phyloP scores from a whole-genome alignment of 1,140 invertebrate genomes.

The Zophobas morio region DNA sequence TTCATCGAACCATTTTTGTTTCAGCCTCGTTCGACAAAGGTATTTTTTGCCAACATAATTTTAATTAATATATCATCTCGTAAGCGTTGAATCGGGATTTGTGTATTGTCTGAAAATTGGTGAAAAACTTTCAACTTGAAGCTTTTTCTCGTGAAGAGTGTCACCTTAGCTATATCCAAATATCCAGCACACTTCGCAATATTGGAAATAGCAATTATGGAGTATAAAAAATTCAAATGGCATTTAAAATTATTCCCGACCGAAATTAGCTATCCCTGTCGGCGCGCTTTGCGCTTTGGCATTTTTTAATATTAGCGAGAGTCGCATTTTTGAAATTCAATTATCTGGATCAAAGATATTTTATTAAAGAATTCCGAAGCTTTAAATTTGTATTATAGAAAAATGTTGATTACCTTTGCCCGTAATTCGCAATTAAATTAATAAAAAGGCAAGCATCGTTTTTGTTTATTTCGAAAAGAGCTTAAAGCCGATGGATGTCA shows the following conservation, averaged over 20 bases:
- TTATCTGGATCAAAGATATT: conserved; percentile 40
- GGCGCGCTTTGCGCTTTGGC: conserved; percentile 20
- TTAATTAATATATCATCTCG: too few relatives aligned
- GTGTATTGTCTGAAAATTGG: too few relatives aligned
- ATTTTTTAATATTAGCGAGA: conserved; percentile 37
- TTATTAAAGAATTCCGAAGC: conserved; percentile 47
- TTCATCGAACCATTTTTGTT: too few relatives aligned
- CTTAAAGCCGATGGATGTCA: conserved; percentile 15
- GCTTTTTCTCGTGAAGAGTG: not conserved
- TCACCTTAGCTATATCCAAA: too few relatives aligned
- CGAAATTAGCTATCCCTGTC: conserved; percentile 11
- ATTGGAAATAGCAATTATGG: conserved; percentile 34
- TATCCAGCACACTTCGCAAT: conserved; percentile 17
- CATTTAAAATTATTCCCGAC: conserved; percentile 36
- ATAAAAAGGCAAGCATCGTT: not conserved
- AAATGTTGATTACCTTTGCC: conserved; percentile 22
- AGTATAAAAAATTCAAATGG: conserved; percentile 33
- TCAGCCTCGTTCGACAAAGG: too few relatives aligned
- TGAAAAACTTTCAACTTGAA: not conserved
- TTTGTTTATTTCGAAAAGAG: not conserved
- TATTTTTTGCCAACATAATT: too few relatives aligned
- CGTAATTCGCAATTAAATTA: conserved; percentile 12
- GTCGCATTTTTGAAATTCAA: conserved; percentile 46
- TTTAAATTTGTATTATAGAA: conserved; percentile 33
- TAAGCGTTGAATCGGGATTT: too few relatives aligned